A percentile compares a stretch with the other conserved stretches of the same genome.
phyloP scores from a whole-genome alignment of 2,888 invertebrate genomes.

The Operophtera brumata region DNA sequence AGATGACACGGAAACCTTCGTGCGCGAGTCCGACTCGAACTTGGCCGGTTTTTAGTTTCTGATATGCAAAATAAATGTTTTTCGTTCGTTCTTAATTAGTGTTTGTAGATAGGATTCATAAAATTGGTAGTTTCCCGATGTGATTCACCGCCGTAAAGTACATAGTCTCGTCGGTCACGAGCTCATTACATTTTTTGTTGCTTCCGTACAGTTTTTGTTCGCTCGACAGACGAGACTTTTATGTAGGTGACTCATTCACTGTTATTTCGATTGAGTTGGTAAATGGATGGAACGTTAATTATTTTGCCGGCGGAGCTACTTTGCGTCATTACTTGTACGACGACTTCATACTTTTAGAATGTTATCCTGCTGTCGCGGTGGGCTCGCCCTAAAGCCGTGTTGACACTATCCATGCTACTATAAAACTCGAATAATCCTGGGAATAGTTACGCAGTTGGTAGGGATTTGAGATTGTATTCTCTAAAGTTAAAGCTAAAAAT shows the following conservation, averaged over 20 bases:
- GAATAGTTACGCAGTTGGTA: no score
- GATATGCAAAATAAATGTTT: no score
- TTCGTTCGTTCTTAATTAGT: no score
- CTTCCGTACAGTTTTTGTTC: slow-evolving; percentile 39
- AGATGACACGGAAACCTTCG: no score
- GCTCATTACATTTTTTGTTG: slow-evolving; percentile 50
- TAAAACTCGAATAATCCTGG: no score
- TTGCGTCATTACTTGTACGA: not conserved
- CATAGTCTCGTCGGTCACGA: slow-evolving; percentile 33
- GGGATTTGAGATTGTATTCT: no score
- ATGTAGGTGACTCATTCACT: slow-evolving; percentile 31
- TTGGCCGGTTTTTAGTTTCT: no score
- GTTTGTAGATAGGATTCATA: not conserved
- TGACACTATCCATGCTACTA: no score
- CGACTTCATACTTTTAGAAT: not conserved
- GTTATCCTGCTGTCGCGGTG: no score
- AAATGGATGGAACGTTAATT: slow-evolving; percentile 26
- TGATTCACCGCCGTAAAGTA: slow-evolving; percentile 1
- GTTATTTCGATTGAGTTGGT: slow-evolving; percentile 21
- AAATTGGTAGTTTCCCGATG: not conserved
- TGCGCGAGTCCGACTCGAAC: no score
- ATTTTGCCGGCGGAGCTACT: slow-evolving; percentile 18
- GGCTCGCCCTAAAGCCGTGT: no score
- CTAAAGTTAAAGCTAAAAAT: no score
- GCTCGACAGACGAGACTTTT: slow-evolving; percentile 34